These are phyloP conservation scores for Oncorhynchus mykiss DNA, from an alignment of 2,113 vertebrate species.

Conservation along the genomic window DNA sequence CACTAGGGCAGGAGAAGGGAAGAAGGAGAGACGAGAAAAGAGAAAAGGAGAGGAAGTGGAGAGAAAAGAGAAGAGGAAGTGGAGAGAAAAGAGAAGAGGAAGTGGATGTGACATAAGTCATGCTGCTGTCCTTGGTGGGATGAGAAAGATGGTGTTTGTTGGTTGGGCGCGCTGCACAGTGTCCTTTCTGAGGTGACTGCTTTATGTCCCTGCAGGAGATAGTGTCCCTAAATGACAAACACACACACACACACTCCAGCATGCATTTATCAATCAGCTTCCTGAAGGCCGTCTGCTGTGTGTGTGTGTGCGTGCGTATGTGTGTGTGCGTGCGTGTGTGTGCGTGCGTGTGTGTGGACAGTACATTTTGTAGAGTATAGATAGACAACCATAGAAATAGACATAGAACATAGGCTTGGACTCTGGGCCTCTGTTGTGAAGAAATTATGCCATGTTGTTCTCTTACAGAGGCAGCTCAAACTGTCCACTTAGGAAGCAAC, in stretches of 20 bases:
- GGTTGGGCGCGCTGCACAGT: constrained; percentile 21
- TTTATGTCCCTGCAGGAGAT: constrained; percentile 37
- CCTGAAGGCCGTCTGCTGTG: not conserved
- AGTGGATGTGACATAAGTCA: constrained; percentile 10
- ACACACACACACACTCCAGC: not conserved
- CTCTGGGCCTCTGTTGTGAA: not conserved
- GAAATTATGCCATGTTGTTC: not conserved
- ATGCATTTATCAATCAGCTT: constrained; percentile 27
- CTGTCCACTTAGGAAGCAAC: too few relatives aligned
- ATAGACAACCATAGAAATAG: not conserved
- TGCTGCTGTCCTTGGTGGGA: constrained; percentile 33
- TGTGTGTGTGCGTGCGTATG: not conserved
- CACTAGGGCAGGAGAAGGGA: not conserved
- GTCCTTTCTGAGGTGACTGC: constrained; percentile 29
- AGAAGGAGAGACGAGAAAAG: too few relatives aligned
- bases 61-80: too few relatives aligned
- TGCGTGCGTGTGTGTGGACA: not conserved
- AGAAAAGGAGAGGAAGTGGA: too few relatives aligned
- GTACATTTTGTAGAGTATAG: not conserved
- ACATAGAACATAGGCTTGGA: not conserved
- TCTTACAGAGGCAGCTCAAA: not conserved
- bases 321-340: not conserved
- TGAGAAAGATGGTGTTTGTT: constrained; percentile 28
- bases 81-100: too few relatives aligned
- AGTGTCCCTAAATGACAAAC: constrained; percentile 6